Conservation (phyloP, 1,140 invertebrate species). For the Druon quercuslanigerum region DNA sequence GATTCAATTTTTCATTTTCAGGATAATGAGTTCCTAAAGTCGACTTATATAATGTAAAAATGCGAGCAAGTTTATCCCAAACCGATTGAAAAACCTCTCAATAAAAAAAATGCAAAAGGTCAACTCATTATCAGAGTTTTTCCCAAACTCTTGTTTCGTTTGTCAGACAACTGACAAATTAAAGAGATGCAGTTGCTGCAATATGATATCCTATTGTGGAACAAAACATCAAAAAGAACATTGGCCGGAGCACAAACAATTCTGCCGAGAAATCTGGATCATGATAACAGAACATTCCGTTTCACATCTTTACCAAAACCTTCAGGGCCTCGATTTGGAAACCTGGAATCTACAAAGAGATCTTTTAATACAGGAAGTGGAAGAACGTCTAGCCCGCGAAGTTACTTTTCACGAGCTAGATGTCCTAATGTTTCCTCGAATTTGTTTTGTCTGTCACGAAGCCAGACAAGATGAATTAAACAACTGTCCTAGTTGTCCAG, state of each 20-base stretch:
- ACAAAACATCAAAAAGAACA: background rate
- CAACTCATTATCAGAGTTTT: background rate
- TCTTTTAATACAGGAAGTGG: background rate
- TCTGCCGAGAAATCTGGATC: background rate
- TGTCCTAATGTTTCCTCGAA: background rate
- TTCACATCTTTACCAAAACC: background rate
- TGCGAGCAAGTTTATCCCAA: no score
- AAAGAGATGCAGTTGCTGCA: background rate
- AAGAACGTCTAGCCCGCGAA: background rate
- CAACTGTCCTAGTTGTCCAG: conserved; percentile 9
- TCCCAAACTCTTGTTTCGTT: background rate
- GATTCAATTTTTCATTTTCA: no score
- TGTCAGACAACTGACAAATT: background rate
- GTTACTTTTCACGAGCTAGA: background rate
- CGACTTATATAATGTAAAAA: no score
- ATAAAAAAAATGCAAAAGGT: no score
- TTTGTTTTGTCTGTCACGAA: background rate
- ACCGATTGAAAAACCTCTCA: no score
- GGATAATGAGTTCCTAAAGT: no score
- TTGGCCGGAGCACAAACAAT: background rate
- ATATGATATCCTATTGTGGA: background rate
- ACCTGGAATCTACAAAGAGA: background rate
- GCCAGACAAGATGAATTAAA: background rate
- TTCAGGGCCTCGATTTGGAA: background rate
- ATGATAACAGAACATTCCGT: background rate